Evolutionary conservation across 2,797 vertebrate genomes (phyloP), one percentile per base, ranked within the genome.

Genomic region (Acanthurus lineatus): DNA sequence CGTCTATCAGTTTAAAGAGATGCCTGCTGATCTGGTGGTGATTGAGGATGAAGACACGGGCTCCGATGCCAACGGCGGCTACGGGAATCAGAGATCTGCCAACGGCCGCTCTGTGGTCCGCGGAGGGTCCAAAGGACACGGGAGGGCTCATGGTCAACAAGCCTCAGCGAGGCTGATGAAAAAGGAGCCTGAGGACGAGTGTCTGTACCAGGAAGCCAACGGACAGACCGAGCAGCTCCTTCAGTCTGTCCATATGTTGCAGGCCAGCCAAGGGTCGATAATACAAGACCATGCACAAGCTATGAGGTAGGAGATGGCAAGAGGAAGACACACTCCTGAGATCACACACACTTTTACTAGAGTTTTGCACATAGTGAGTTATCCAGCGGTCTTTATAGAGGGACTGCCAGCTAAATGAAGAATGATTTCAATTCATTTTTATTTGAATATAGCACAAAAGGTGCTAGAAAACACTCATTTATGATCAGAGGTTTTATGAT

Each of bases 1-100:
- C 61, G 96, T 97, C 14, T 97, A 97, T 85, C 97, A 97, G 88
- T 97, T 97, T 87, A 97, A 97, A 80, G 97, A 97, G 90, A 97
- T 97, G 97, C 97, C 97, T 9, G 63, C 95, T 16, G 96, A 97
- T 79, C 90, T 97, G 72, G 95, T 97, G 82, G 95, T 97, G 77
- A 97, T 97, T 5, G 97, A 97, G 11, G 96, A 97, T 20, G 95
- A 96, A 16, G 90, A 93, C 47, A 42, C 81, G 0, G 89, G 86
- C 72, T 83, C 90, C 0, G 94, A 94, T 4, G 74, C 69, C 32
- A 88, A 84, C 40, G 54, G 80, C 0, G 77, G 81, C 52, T 94
- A 93, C 0, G 89, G 91, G 2, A 89, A 76, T 54, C 93, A 94
- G 54, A 91, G 93, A 52, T 79, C 94, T 3, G 45, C 66, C 78